Conservation (phyloP, 2,888 invertebrate genomes). For the Parnassius apollo region DNA sequence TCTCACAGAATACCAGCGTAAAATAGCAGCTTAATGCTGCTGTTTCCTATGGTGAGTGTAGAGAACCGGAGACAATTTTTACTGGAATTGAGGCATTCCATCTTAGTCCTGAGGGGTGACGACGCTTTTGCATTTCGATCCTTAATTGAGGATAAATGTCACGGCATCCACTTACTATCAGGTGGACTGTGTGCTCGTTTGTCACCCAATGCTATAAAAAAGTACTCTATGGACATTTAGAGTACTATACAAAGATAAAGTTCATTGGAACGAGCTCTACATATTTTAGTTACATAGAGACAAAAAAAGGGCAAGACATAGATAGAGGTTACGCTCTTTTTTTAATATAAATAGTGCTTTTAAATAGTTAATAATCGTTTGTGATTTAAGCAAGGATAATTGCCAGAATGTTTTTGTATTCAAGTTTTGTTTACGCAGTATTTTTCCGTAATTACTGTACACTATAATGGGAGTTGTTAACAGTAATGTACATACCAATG, state of each 20-base stretch:
- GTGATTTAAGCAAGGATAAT: conserved; percentile 10
- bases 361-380: conserved; percentile 7
- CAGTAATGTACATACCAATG: conserved; percentile 8
- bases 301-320: neutral
- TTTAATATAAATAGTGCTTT: neutral
- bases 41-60: no score
- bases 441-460: conserved; percentile 50
- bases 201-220: no score
- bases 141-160: no score
- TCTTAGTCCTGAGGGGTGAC: no score
- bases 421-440: conserved; percentile 48
- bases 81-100: no score
- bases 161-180: no score
- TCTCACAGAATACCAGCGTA: no score
- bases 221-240: no score
- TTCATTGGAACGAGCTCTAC: conserved; percentile 6
- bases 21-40: no score
- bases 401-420: conserved; percentile 41
- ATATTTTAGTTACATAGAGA: conserved; percentile 4
- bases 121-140: no score
- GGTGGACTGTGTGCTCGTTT: no score
- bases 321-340: neutral
- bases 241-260: neutral
- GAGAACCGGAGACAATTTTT: no score
- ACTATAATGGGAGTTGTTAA: conserved; percentile 28